Conservation (phyloP, 2,797 vertebrate species). For the Cryptoblepharus egeriae region DNA sequence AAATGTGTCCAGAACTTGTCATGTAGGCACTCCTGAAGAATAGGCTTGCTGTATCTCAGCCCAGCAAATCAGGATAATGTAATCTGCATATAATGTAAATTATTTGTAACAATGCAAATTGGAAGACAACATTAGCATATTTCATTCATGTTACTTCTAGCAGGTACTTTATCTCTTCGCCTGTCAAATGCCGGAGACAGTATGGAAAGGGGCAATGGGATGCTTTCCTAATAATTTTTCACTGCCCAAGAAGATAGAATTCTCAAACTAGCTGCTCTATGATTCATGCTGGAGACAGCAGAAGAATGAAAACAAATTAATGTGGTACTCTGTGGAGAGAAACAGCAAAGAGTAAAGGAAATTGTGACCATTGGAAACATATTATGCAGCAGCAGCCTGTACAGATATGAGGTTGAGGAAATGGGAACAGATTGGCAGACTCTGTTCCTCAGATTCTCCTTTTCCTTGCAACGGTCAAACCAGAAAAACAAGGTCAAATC, state of each 20-base stretch:
- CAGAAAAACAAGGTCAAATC: neutral
- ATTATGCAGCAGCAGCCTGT: no score
- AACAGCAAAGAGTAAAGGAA: neutral
- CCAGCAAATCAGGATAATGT: neutral
- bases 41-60: neutral
- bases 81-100: slow-evolving; percentile 4
- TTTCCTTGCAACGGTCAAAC: neutral
- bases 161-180: neutral
- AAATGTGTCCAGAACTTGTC: neutral
- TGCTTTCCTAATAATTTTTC: neutral
- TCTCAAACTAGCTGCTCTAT: neutral
- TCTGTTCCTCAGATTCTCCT: neutral
- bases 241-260: neutral
- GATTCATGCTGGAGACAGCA: neutral
- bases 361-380: neutral
- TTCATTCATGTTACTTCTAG: neutral
- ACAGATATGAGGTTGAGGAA: no score
- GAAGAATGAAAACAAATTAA: neutral
- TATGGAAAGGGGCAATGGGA: neutral
- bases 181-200: neutral
- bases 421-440: neutral
- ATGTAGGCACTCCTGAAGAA: neutral
- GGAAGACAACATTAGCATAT: neutral
- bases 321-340: neutral
- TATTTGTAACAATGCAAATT: slow-evolving; percentile 9